phyloP scores from a whole-genome alignment of 2,888 invertebrate genomes.

The Craniophora ligustri region DNA sequence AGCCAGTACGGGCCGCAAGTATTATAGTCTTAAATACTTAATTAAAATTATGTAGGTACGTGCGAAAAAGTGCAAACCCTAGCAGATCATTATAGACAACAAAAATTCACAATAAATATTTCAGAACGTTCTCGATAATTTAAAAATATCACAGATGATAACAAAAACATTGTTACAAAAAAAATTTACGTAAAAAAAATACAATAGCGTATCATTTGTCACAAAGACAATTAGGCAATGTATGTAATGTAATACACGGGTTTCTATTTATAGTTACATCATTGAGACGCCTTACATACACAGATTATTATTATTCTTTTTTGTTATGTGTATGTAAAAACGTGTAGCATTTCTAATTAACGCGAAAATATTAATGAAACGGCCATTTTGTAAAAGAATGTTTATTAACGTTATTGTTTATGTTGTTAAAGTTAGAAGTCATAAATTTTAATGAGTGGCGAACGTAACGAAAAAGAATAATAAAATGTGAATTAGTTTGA shows the following conservation, averaged over 20 bases:
- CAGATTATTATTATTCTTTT: not conserved
- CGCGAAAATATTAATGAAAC: not conserved
- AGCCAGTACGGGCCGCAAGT: too few species aligned
- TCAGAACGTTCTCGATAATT: not conserved
- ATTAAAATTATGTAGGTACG: too few species aligned
- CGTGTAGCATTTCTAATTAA: not conserved
- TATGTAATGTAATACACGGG: not conserved
- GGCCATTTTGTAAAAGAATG: not conserved
- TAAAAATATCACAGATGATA: not conserved
- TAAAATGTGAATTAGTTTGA: too few species aligned
- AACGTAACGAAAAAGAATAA: too few species aligned
- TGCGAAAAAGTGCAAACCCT: too few species aligned
- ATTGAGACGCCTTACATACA: not conserved
- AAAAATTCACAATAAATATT: too few species aligned
- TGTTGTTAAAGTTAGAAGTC: too few species aligned
- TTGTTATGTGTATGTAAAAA: not conserved
- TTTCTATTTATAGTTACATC: not conserved
- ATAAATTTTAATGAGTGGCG: too few species aligned
- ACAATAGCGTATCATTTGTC: not conserved
- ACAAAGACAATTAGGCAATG: not conserved
- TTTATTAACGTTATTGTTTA: too few species aligned
- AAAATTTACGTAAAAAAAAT: not conserved
- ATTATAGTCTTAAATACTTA: too few species aligned
- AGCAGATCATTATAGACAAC: too few species aligned
- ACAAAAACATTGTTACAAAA: not conserved